phyloP scores from a whole-genome alignment of 2,797 vertebrate genomes.

The Sebastes aleutianus region DNA sequence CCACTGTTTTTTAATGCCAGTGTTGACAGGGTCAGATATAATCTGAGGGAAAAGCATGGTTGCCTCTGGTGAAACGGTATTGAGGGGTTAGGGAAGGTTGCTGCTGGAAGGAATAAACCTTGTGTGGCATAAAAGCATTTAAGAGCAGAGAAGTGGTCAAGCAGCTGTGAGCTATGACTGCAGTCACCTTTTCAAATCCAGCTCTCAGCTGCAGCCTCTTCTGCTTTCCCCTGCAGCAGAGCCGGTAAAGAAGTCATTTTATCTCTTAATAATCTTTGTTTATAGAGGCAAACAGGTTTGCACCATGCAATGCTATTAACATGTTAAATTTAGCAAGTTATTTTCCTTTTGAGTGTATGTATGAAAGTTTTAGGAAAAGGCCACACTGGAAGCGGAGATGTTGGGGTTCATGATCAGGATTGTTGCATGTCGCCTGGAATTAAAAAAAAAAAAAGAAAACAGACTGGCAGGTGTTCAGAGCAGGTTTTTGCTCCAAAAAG shows the following conservation, averaged over 20 bases:
- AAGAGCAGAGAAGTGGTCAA: slow-evolving; percentile 54
- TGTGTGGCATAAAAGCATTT: slow-evolving; percentile 12
- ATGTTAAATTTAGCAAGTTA: not conserved
- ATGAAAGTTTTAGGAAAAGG: not conserved
- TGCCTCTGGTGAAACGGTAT: not conserved
- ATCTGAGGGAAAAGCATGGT: slow-evolving; percentile 9
- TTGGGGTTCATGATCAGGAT: not conserved
- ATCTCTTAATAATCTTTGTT: not conserved
- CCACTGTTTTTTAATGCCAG: not conserved
- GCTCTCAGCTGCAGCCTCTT: slow-evolving; percentile 58
- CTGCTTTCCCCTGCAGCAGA: slow-evolving; percentile 29
- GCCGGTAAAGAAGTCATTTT: not conserved
- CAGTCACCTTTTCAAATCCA: slow-evolving; percentile 64
- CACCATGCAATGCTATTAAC: not conserved
- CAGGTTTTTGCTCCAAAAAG: not conserved
- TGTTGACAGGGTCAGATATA: slow-evolving; percentile 19
- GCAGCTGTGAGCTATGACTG: slow-evolving; percentile 60
- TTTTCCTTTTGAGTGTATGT: not conserved
- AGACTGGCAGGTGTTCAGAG: not conserved
- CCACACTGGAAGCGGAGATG: not conserved
- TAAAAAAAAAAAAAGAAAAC: not conserved
- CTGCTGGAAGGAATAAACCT: slow-evolving; percentile 14
- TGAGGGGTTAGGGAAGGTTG: not conserved
- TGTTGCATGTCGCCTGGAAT: not conserved
- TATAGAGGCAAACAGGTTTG: not conserved